Conservation (phyloP, 2,888 invertebrate species). For the Arenicola marina region DNA sequence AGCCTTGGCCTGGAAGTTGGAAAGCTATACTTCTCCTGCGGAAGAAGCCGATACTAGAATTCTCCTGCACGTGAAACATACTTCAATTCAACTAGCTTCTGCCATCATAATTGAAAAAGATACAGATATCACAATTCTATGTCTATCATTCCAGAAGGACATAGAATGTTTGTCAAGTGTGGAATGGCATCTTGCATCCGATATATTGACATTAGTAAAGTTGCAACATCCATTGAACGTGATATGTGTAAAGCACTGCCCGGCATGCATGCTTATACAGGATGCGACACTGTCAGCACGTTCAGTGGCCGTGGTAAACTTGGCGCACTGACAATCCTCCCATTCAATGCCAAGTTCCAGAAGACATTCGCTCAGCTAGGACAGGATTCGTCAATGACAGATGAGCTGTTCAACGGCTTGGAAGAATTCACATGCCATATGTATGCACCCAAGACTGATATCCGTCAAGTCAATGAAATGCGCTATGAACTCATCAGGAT, state of each 20-base stretch:
- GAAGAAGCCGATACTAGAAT: too few species aligned
- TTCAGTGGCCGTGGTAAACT: conserved; percentile 25
- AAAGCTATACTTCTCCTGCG: conserved; percentile 17
- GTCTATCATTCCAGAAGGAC: too few species aligned
- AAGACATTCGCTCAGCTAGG: neutral
- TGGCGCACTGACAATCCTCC: conserved; percentile 20
- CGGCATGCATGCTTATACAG: conserved; percentile 29
- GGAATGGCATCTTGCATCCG: too few species aligned
- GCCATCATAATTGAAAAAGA: too few species aligned
- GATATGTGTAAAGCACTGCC: conserved; percentile 20
- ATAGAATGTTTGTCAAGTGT: too few species aligned
- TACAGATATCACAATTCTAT: too few species aligned
- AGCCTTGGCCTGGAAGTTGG: conserved; percentile 12
- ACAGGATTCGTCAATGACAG: neutral
- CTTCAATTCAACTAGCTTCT: too few species aligned
- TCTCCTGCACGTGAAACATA: too few species aligned
- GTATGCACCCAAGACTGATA: neutral
- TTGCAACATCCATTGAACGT: conserved; percentile 15
- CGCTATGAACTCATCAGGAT: conserved; percentile 22
- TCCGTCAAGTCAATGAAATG: conserved; percentile 18
- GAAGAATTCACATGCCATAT: conserved; percentile 5
- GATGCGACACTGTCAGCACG: conserved; percentile 29
- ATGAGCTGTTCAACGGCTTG: neutral
- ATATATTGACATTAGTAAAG: too few species aligned
- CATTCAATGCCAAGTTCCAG: neutral